Conservation (phyloP, 2,888 invertebrate species). For the Rhaphigaster nebulosa region DNA sequence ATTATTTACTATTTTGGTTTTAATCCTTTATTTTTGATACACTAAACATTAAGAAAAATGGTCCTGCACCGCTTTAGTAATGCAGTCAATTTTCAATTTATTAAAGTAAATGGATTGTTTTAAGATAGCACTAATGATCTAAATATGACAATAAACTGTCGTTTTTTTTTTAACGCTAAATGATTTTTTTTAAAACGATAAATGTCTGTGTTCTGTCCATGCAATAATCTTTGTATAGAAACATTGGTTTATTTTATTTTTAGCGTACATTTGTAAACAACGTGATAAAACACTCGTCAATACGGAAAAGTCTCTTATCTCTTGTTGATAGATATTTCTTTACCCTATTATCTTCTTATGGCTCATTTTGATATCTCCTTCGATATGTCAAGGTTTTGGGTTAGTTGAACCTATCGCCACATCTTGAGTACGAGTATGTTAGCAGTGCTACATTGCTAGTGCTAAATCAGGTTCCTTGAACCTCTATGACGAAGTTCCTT, state of each 20-base stretch:
- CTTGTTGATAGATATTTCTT: not conserved
- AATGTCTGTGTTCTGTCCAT: not conserved
- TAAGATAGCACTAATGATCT: too few species aligned
- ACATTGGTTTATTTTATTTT: not conserved
- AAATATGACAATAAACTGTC: too few species aligned
- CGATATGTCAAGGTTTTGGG: constrained; percentile 18
- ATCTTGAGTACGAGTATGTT: not conserved
- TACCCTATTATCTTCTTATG: not conserved
- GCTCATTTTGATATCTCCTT: not conserved
- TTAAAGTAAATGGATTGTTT: too few species aligned
- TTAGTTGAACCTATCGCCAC: not conserved
- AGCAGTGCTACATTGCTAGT: not conserved
- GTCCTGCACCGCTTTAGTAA: too few species aligned
- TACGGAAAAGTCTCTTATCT: not conserved
- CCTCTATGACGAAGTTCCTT: constrained; percentile 24
- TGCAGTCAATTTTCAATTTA: too few species aligned
- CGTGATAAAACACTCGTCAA: not conserved
- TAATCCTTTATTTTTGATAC: too few species aligned
- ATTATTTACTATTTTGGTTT: too few species aligned
- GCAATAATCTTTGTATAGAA: not conserved
- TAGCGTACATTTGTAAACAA: not conserved
- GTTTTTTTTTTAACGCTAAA: too few species aligned
- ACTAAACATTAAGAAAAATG: too few species aligned
- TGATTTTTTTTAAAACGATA: too few species aligned
- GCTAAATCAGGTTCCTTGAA: constrained; percentile 42